Evolutionary conservation across 2,797 vertebrate genomes (phyloP).

Genomic region (Catamblyrhynchus diadema): DNA sequence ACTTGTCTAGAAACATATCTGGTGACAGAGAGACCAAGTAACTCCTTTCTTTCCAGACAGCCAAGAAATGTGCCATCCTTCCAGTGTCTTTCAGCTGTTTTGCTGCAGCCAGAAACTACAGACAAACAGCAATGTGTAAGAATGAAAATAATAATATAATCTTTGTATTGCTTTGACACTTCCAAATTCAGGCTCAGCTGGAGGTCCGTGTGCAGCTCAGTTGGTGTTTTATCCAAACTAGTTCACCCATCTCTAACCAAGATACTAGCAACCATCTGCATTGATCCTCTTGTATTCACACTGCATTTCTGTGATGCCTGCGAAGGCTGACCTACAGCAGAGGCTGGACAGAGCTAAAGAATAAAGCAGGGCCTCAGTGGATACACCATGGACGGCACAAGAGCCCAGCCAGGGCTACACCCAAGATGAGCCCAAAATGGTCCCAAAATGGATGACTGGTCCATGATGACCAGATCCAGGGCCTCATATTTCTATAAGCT

Average conservation of each 20-base stretch:
- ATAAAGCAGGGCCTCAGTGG: not conserved
- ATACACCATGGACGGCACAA: not conserved
- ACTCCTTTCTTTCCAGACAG: not conserved
- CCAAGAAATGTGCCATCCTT: not conserved
- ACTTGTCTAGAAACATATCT: not conserved
- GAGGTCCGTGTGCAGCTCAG: not conserved
- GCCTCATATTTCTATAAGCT: not conserved
- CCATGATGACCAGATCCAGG: not conserved
- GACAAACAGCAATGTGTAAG: not conserved
- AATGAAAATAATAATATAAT: not conserved
- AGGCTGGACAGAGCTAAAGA: not conserved
- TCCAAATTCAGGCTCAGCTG: slow-evolving; percentile 49
- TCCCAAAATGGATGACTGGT: not conserved
- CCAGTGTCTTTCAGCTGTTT: not conserved
- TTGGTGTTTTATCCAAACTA: slow-evolving; percentile 48
- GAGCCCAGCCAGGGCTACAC: not conserved
- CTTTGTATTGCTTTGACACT: not conserved
- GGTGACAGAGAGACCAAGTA: not conserved
- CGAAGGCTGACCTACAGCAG: not conserved
- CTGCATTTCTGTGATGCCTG: not conserved
- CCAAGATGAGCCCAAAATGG: not conserved
- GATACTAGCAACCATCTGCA: slow-evolving; percentile 43
- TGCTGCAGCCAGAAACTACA: not conserved
- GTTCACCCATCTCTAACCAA: slow-evolving; percentile 33
- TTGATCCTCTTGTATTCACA: slow-evolving; percentile 13